These are phyloP conservation scores for Amphipoea oculea DNA, from an alignment of 2,888 invertebrate species.

Conservation along the genomic window DNA sequence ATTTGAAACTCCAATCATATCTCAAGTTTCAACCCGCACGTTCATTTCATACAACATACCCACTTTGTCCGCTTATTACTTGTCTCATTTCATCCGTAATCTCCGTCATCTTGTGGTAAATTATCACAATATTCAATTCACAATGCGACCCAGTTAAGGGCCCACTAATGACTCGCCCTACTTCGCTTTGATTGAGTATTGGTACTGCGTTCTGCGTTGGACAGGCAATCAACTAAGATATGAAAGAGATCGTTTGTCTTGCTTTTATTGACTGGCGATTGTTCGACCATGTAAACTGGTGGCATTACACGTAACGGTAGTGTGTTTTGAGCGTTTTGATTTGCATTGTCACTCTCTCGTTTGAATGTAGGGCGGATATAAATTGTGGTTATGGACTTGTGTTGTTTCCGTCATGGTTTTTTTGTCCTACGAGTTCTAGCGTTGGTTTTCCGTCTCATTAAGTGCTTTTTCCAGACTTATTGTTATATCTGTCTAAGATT, in stretches of 20 bases:
- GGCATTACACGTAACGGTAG: conserved; percentile 69
- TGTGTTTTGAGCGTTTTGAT: conserved; percentile 57
- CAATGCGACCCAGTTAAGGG: conserved; percentile 69
- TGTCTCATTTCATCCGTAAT: conserved; percentile 61
- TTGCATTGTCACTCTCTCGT: conserved; percentile 56
- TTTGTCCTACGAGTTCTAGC: background rate
- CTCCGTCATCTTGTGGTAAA: conserved; percentile 57
- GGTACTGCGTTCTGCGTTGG: conserved; percentile 67
- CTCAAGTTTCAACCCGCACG: conserved; percentile 28
- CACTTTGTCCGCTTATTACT: conserved; percentile 58
- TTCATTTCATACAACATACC: conserved; percentile 49
- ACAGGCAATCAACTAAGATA: conserved; percentile 77
- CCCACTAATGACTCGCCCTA: conserved; percentile 75
- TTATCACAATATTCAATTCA: conserved; percentile 71
- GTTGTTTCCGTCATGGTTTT: conserved; percentile 1
- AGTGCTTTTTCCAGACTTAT: background rate
- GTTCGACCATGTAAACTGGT: conserved; percentile 71
- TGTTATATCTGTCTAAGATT: background rate
- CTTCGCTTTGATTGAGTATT: conserved; percentile 73
- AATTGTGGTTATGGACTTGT: conserved; percentile 3
- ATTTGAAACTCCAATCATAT: conserved; percentile 47
- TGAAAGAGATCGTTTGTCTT: conserved; percentile 79
- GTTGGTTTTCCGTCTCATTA: background rate
- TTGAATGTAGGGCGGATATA: conserved; percentile 27
- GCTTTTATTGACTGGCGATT: conserved; percentile 78